Conservation (phyloP, 2,797 vertebrate genomes). For the Garrulus glandarius region DNA sequence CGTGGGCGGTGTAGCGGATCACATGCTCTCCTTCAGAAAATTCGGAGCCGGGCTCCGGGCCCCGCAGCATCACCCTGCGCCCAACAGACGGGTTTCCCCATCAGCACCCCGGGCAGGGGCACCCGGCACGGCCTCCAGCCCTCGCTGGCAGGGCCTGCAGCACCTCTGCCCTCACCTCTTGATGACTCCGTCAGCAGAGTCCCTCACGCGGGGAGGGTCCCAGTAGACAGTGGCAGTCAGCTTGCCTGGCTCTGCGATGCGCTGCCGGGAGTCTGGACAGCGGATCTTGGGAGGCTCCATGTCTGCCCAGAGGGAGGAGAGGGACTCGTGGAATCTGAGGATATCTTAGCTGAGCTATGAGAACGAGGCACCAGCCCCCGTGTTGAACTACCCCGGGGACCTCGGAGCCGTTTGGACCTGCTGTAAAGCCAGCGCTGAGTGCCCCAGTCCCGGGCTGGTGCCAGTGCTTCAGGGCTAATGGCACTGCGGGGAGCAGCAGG, state of each 20-base stretch:
- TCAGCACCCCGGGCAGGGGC: background rate
- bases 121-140: background rate
- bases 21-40: constrained; percentile 87
- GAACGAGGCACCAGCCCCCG: accelerated
- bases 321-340: accelerated
- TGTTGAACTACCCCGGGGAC: background rate
- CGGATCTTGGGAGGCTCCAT: constrained; percentile 92
- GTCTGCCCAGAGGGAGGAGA: constrained; percentile 75
- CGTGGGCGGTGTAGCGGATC: constrained; percentile 89
- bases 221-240: constrained; percentile 86
- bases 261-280: constrained; percentile 88
- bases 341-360: background rate
- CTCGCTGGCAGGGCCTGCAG: accelerated
- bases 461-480: accelerated
- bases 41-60: constrained; percentile 82
- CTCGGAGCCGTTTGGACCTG: accelerated
- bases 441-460: accelerated
- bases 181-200: constrained; percentile 86
- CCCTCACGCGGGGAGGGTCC: constrained; percentile 86
- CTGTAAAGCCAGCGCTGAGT: accelerated
- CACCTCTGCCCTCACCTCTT: constrained; percentile 75
- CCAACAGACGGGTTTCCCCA: accelerated
- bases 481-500: background rate
- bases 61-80: constrained; percentile 83
- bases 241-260: constrained; percentile 89